These are phyloP conservation scores for Thaumatotibia leucotreta DNA, from an alignment of 1,140 invertebrate genomes.

Conservation along the genomic window DNA sequence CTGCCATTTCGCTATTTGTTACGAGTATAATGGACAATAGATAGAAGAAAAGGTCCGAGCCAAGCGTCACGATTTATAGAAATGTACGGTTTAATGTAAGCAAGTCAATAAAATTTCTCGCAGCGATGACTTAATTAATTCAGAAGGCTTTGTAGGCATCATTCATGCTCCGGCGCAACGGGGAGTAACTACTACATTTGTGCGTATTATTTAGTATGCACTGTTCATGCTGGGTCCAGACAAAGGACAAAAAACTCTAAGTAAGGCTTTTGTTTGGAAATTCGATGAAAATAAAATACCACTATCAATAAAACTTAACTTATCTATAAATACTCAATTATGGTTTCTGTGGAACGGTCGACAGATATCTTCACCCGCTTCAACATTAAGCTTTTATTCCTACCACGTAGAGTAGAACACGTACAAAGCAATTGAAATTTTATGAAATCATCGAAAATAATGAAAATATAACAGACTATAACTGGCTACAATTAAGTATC, in stretches of 20 bases:
- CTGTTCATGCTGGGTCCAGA: neutral
- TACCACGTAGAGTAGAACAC: too few species aligned
- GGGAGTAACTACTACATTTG: neutral
- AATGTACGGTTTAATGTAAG: neutral
- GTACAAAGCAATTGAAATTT: too few species aligned
- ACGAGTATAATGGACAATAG: conserved; percentile 55
- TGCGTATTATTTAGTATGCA: neutral
- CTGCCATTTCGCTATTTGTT: conserved; percentile 37
- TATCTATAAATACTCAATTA: neutral
- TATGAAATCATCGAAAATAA: too few species aligned
- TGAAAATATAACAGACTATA: too few species aligned
- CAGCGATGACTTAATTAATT: neutral
- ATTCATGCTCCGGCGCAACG: neutral
- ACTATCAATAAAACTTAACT: too few species aligned
- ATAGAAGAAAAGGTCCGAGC: conserved; percentile 28
- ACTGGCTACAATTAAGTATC: too few species aligned
- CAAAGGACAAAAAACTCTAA: neutral
- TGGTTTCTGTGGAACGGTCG: neutral
- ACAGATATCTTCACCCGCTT: neutral
- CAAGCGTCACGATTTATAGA: neutral
- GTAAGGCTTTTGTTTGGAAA: neutral
- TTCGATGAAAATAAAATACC: neutral
- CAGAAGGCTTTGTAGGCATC: neutral
- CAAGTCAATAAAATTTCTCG: conserved; percentile 8
- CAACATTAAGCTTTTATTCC: too few species aligned